These are phyloP conservation scores for Psococerastis gibbosa DNA, from an alignment of 2,888 invertebrate genomes.

Conservation along the genomic window DNA sequence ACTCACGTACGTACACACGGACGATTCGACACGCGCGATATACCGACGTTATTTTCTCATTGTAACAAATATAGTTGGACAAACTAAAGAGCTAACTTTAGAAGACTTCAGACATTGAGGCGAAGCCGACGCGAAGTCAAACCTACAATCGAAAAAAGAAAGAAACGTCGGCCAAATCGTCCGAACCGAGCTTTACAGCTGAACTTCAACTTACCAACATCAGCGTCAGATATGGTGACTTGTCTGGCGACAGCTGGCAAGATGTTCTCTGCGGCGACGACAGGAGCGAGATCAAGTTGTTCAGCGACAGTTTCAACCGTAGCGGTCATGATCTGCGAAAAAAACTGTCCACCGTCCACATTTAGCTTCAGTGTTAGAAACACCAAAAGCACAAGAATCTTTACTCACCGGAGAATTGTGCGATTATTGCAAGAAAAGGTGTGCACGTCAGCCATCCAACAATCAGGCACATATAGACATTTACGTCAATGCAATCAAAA, in stretches of 20 bases:
- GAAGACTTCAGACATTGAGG: too few species aligned
- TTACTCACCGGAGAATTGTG: slow-evolving; percentile 4
- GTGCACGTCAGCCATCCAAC: too few species aligned
- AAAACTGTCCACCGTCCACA: slow-evolving; percentile 25
- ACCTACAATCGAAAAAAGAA: too few species aligned
- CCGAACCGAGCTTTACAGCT: too few species aligned
- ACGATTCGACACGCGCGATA: too few species aligned
- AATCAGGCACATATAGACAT: too few species aligned
- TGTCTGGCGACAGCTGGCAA: slow-evolving; percentile 69
- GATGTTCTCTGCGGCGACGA: slow-evolving; percentile 54
- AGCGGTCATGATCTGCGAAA: slow-evolving; percentile 74
- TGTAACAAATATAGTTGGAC: too few species aligned
- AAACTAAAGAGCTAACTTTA: too few species aligned
- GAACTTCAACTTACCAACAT: slow-evolving; percentile 68
- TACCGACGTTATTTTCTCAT: too few species aligned
- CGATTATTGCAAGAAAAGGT: slow-evolving; percentile 14
- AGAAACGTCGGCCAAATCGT: slow-evolving; percentile 4
- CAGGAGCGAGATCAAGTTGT: slow-evolving; percentile 72
- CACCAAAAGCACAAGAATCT: slow-evolving; percentile 15
- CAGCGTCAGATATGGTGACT: slow-evolving; percentile 72
- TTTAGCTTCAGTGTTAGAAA: slow-evolving; percentile 15
- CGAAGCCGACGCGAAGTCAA: too few species aligned
- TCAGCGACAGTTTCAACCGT: slow-evolving; percentile 89
- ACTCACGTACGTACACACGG: too few species aligned
- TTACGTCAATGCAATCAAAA: too few species aligned